phyloP scores from a whole-genome alignment of 2,113 vertebrate genomes.

The Antechinus stuartii region DNA sequence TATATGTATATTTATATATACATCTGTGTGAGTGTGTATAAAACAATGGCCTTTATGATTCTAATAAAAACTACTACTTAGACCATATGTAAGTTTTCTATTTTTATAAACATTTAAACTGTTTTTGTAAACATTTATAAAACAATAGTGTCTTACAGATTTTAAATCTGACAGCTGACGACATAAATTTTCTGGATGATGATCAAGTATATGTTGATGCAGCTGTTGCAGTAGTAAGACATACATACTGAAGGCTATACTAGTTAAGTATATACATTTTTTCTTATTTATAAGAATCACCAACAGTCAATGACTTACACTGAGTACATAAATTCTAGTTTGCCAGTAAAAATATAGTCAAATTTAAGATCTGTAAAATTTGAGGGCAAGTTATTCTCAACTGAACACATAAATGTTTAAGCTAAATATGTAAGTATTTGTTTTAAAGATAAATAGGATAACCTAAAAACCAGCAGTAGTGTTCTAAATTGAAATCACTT shows the following conservation, averaged over 20 bases:
- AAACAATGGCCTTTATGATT: slow-evolving; percentile 46
- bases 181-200: slow-evolving; percentile 75
- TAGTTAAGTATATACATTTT: slow-evolving; percentile 45
- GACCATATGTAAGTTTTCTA: slow-evolving; percentile 68
- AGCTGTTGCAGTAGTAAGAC: slow-evolving; percentile 78
- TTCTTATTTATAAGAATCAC: slow-evolving; percentile 60
- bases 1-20: neutral
- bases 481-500: slow-evolving; percentile 59
- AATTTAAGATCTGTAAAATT: slow-evolving; percentile 76
- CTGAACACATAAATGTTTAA: slow-evolving; percentile 56
- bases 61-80: slow-evolving; percentile 73
- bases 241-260: slow-evolving; percentile 67
- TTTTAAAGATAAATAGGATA: slow-evolving; percentile 69
- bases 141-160: slow-evolving; percentile 58
- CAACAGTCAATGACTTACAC: slow-evolving; percentile 64
- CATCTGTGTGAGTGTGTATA: neutral
- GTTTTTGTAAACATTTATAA: slow-evolving; percentile 77
- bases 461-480: slow-evolving; percentile 49
- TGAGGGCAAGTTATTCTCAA: slow-evolving; percentile 69
- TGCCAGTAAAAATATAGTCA: slow-evolving; percentile 78
- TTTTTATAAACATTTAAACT: slow-evolving; percentile 77
- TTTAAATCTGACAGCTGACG: slow-evolving; percentile 73
- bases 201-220: slow-evolving; percentile 74
- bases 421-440: slow-evolving; percentile 55
- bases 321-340: slow-evolving; percentile 61